Evolutionary conservation across 1,140 invertebrate species (phyloP).

Genomic region (Daktulosphaira vitifoliae): DNA sequence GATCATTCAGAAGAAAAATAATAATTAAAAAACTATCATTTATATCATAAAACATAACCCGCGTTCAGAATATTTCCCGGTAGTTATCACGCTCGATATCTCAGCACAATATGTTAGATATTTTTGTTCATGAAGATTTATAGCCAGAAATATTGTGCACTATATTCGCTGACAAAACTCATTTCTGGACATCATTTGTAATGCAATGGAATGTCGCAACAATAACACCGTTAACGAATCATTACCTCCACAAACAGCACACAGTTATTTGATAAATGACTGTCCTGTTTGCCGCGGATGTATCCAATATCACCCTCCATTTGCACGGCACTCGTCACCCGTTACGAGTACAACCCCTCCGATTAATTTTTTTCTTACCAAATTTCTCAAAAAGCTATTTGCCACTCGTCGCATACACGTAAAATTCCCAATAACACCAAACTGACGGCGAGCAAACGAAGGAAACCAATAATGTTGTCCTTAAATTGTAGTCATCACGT

Average conservation of each 20-base stretch:
- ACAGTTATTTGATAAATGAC: conserved; percentile 32
- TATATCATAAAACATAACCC: too few relatives aligned
- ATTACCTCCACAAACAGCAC: conserved; percentile 23
- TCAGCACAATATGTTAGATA: too few relatives aligned
- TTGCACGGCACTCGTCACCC: conserved; percentile 9
- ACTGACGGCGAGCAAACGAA: background rate
- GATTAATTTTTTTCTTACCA: conserved; percentile 9
- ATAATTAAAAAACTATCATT: too few relatives aligned
- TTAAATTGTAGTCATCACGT: conserved; percentile 25
- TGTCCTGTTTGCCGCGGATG: conserved; percentile 1
- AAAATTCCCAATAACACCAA: conserved; percentile 6
- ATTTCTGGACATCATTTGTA: conserved; percentile 33
- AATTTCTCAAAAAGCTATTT: conserved; percentile 19
- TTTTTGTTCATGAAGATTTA: background rate
- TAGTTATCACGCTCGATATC: too few relatives aligned
- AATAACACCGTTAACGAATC: conserved; percentile 31
- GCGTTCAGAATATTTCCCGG: too few relatives aligned
- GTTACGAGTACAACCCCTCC: conserved; percentile 10
- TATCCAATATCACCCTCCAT: conserved; percentile 32
- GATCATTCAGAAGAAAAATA: too few relatives aligned
- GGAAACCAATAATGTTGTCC: conserved; percentile 15
- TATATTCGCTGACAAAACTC: conserved; percentile 2
- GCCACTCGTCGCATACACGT: background rate
- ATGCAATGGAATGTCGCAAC: conserved; percentile 19
- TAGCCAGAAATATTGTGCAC: background rate